phyloP scores from a whole-genome alignment of 2,888 invertebrate genomes.

The Xanthorhoe spadicearia region DNA sequence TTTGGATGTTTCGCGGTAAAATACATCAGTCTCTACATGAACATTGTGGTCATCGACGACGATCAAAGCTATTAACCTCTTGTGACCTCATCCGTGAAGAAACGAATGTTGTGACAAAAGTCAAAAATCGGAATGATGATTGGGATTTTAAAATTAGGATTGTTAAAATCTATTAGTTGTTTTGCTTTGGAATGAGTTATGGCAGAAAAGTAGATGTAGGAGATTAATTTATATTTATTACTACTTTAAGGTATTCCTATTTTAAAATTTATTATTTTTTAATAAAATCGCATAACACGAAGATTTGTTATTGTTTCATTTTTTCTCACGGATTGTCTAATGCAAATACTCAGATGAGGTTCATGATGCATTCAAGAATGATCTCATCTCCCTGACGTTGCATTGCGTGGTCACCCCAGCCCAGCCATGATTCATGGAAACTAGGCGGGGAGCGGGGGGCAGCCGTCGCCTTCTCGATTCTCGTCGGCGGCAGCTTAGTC shows the following conservation, averaged over 20 bases:
- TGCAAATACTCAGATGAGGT: neutral
- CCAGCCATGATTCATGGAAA: slow-evolving; percentile 59
- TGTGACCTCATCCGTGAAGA: neutral
- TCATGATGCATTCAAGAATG: neutral
- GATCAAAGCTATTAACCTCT: neutral
- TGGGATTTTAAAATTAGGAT: too few species aligned
- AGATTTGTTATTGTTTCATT: too few species aligned
- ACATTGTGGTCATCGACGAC: neutral
- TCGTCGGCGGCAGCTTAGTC: slow-evolving; percentile 62
- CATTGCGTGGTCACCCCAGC: slow-evolving; percentile 52
- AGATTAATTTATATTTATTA: too few species aligned
- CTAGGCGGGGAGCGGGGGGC: slow-evolving; percentile 51
- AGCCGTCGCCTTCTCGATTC: slow-evolving; percentile 75
- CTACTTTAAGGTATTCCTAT: too few species aligned
- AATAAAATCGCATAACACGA: too few species aligned
- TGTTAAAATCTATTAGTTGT: too few species aligned
- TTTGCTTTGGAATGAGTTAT: too few species aligned
- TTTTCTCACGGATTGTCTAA: too few species aligned
- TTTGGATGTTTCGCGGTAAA: neutral
- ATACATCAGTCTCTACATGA: too few species aligned
- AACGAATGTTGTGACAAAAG: neutral
- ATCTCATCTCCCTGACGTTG: slow-evolving; percentile 12
- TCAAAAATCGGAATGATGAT: too few species aligned
- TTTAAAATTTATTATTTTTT: too few species aligned
- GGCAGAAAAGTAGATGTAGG: too few species aligned